phyloP scores from a whole-genome alignment of 1,140 invertebrate species.

The Radopholus similis region DNA sequence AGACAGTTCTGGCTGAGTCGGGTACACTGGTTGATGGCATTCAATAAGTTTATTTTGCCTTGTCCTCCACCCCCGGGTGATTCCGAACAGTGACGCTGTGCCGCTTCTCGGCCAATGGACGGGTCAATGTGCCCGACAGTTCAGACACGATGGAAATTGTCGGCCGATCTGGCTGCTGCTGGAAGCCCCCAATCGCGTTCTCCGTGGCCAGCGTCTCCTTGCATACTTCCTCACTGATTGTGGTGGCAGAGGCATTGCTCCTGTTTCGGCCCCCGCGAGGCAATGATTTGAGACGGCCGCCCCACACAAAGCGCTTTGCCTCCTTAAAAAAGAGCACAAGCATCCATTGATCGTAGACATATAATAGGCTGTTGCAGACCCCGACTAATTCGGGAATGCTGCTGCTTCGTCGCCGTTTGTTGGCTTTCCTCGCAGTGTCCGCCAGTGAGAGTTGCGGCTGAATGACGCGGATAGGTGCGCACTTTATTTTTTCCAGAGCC shows the following conservation, averaged over 20 bases:
- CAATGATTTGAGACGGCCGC: constrained; percentile 11
- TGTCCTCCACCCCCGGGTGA: constrained; percentile 2
- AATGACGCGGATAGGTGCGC: neutral
- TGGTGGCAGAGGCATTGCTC: neutral
- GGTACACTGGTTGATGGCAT: neutral
- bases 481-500: neutral
- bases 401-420: constrained; percentile 19
- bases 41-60: neutral
- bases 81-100: neutral
- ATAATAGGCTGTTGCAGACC: neutral
- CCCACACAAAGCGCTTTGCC: constrained; percentile 13
- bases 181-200: neutral
- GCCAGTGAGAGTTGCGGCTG: neutral
- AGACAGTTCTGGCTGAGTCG: neutral
- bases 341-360: too few relatives aligned
- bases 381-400: constrained; percentile 17
- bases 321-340: too few relatives aligned
- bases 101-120: neutral
- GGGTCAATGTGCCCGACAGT: constrained; percentile 13
- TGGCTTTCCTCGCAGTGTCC: neutral
- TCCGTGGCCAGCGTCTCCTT: neutral
- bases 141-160: constrained; percentile 19
- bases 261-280: constrained; percentile 7
- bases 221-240: neutral
- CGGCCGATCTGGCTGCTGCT: neutral